Evolutionary conservation across 1,140 invertebrate genomes (phyloP), one percentile per base, ranked within the genome.

Genomic region (Lanistes nyassanus): DNA sequence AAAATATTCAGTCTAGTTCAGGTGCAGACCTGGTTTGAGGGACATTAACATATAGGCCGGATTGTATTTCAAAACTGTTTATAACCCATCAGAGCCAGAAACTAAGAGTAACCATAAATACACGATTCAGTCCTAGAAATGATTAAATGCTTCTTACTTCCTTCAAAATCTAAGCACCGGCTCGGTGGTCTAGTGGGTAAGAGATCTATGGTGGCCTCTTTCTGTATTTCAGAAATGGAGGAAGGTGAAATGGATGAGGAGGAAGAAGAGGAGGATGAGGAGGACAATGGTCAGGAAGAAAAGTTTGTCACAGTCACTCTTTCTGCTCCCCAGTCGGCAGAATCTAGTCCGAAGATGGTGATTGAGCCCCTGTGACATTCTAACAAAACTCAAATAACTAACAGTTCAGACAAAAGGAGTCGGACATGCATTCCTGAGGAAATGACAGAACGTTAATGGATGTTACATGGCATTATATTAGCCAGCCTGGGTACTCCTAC

Each of bases 171-270:
- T 53, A 16, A 26, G 34, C 13, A 9, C 36, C 4, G 19, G 11
- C 58, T 60, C 39, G 42, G 70, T 34, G 16, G n/a, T 72, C 3
- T 51, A 42, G 21, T 3, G 56, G 70, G 37, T 39, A 60, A 60
- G 29, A 0, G 23, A 60, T 26, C 7, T 31, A 11, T 16, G n/a
- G 56, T 60, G n/a, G 11, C 1, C 29, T 60, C 56, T 60, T n/a
- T 60, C n/a, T 60, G 23, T 26, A 11, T 53, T 69, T 58, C 68
- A 66, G 58, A 65, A 65, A 37, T 65, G 21, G 69, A 55, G 21
- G 51, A 65, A 66, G 75, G 62, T 26, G 75, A 76, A 29, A 29
- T 65, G 36, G 75, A 76, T 23, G 75, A 76, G 7, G 74, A 68
- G 3, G 73, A 74, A 60, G 73, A 76, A 16, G 75, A 71, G 9